Base-by-base conservation (phyloP, 2,113 vertebrate species). In the Sisor rabdophorus region DNA sequence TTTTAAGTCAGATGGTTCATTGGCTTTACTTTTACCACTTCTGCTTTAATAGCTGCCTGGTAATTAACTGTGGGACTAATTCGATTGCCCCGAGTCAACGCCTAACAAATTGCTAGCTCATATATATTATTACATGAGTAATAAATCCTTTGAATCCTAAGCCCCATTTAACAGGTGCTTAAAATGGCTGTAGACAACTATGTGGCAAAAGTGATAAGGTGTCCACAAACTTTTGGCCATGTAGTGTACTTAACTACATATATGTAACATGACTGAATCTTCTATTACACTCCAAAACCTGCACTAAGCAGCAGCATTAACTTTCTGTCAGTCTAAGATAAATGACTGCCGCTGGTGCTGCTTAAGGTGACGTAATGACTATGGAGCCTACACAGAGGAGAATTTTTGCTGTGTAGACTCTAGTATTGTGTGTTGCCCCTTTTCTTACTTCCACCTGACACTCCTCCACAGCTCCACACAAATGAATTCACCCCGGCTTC, bases 361-460 rank as follows among this genome's bases (percentile, higher is more conserved):
- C 54, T 72, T 26, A 44, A 11, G n/a, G 17, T 61, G 71, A 48
- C 44, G 56, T 73, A 50, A 63, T 61, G 53, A 22, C 22, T 22
- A 17, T 28, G 24, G 52, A 67, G 63, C 15, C 53, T 36, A 19
- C 11, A 17, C 47, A 54, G 60, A 30, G 11, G 32, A 67, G 56
- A 73, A 55, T 65, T 76, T 40, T 15, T 28, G 54, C 70, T 60
- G 68, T 15, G 4, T 44, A 50, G 65, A 48, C 65, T 52, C 65
- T 52, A 11, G 67, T 70, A 20, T 53, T 17, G 1, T 48, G 40
- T 65, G 52, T 17, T 22, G 19, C 81, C 75, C 67, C 44, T 81
- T 92, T 90, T 92, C 89, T 91, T 87, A 94, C 93, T 93, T 92
- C 84, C 79, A 83, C 83, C 78, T 91, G 90, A 93, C 91, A 70